Evolutionary conservation across 1,140 invertebrate species (phyloP), one percentile per base, ranked within the genome.

Genomic region (Lamellibrachia luymesi): DNA sequence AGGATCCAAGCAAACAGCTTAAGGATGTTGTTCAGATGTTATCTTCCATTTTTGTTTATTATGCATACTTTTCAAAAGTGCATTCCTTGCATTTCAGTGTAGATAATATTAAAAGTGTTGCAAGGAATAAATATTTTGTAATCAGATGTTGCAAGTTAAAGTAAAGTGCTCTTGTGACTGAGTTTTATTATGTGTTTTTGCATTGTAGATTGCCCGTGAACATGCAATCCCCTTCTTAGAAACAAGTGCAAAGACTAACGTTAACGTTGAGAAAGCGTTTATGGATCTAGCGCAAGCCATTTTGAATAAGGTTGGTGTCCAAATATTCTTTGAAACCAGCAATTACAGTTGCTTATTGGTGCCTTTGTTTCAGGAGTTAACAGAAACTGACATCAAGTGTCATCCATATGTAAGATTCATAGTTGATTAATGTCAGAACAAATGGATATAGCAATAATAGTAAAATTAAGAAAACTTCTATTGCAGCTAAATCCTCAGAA

Each of bases 151-250:
- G 38, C 38, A 38, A 13, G 17, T 91, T 17, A 49, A 17, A n/a
- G 38, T 17, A 91, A 17, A 91, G 17, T 17, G 17, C 17, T 1
- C 17, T 91, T 22, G 17, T 91, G 17, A 49, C 17, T 49, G 17
- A 91, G 22, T n/a, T 91, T 22, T 25, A 49, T 17, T 17, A n/a
- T 91, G 17, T 49, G 27, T 56, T 92, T 50, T 50, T 52, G 6
- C 10, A 22, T 92, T 51, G 95, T 96, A 99, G 98, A 99, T 99
- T 97, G 99, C 99, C 25, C 97, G 98, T 96, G 99, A 99, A 97
- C 99, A 99, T 97, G 97, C 98, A 94, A 99, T 99, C 95, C 97
- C 98, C 95, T 99, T 99, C 97, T 98, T 99, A 97, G 99, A 99
- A 97, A 99, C 99, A 80, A 99, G 99, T 95, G 99, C 99, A 91